Evolutionary conservation across 2,113 vertebrate species (phyloP), one percentile per base, ranked within the genome.

Genomic region (Ochotona princeps): DNA sequence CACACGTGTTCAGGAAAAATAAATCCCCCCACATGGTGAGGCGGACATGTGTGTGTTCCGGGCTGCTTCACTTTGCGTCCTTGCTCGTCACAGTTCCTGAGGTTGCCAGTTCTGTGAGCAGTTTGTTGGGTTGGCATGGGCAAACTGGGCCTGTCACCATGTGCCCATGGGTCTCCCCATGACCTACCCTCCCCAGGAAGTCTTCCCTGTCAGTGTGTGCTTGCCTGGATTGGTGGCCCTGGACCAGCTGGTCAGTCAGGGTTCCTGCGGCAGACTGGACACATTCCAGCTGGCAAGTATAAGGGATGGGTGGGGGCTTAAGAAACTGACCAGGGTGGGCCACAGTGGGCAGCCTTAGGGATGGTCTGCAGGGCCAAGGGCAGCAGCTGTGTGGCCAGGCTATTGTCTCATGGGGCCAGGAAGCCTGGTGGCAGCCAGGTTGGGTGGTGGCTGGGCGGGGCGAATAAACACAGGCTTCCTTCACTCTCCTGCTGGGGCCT

Each of bases 1-100:
- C 66, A 83, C 74, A 83, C 51, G 60, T 25, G 66, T 82, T 44
- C 72, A 76, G 89, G 89, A 94, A 92, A 86, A 96, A 96, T 96
- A 97, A 96, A 97, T 35, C 54, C 44, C 66, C 87, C 81, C 90
- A 2, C 63, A 20, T 69, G 18, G 25, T 21, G 63, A 91, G 95
- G 81, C 44, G 8, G 38, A n/a, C n/a, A 11, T 0, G 1, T 69
- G 47, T 65, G 65, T 66, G 38, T 91, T 90, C 60, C 61, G 63
- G 54, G 38, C 38, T 44, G 57, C 76, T 87, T 85, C 60, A 10
- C 28, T 75, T 69, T 89, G 66, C 63, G 4, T 81, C 49, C 44
- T 94, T 57, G 61, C 18, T 61, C 80, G 54, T 44, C 67, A 72
- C 2, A 1, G 38, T 35, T 80, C 63, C 73, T 73, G 79, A 79